A percentile compares a stretch with the other conserved stretches of the same genome.
These are phyloP conservation scores for Mirounga angustirostris DNA, from an alignment of 2,113 vertebrate species.

Conservation along the genomic window DNA sequence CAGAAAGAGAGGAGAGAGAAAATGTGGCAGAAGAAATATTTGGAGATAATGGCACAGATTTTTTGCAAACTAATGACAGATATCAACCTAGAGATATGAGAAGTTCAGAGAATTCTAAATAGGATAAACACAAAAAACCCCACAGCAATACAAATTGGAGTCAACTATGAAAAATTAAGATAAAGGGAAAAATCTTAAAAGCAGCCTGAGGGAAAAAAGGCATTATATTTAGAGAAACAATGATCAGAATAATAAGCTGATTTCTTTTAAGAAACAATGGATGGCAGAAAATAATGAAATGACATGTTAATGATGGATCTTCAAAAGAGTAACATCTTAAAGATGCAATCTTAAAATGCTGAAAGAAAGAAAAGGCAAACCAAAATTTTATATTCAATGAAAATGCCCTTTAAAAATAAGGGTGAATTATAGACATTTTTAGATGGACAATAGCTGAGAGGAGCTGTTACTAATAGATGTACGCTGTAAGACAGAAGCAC, in stretches of 20 bases:
- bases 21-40: not conserved
- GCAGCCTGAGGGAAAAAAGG: not conserved
- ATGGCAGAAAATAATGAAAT: not conserved
- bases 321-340: constrained; percentile 19
- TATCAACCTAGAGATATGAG: not conserved
- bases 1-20: not conserved
- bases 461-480: not conserved
- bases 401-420: not conserved
- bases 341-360: not conserved
- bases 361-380: not conserved
- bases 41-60: not conserved
- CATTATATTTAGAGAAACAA: not conserved
- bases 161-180: not conserved
- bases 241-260: not conserved
- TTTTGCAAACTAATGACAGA: not conserved
- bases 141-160: not conserved
- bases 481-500: not conserved
- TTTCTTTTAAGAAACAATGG: not conserved
- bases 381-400: not conserved
- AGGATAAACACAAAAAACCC: not conserved
- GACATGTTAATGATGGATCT: not conserved
- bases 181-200: not conserved
- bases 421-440: not conserved
- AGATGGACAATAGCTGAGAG: not conserved
- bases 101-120: not conserved